Evolutionary conservation across 2,888 invertebrate species (phyloP).

Genomic region (Nomada flava): DNA sequence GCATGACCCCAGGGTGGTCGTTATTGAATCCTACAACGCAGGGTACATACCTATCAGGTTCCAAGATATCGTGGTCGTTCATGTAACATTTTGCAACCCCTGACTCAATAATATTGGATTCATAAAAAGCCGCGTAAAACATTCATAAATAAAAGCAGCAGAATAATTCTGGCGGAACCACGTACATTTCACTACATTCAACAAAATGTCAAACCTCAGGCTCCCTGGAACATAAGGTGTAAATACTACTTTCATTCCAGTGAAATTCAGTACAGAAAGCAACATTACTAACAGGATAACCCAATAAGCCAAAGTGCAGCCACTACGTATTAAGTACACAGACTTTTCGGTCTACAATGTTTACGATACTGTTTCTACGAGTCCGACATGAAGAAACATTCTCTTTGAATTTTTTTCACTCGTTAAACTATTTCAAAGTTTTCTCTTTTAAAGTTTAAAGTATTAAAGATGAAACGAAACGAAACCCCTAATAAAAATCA

Average conservation of each 20-base stretch:
- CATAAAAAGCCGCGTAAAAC: background rate
- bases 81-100: background rate
- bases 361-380: background rate
- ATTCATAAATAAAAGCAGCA: background rate
- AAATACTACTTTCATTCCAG: slow-evolving; percentile 5
- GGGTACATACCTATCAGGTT: slow-evolving; percentile 9
- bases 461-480: too few species aligned
- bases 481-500: too few species aligned
- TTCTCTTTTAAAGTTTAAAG: too few species aligned
- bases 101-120: background rate
- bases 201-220: background rate
- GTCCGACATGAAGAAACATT: too few species aligned
- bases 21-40: slow-evolving; percentile 6
- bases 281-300: slow-evolving; percentile 12
- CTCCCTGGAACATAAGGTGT: background rate
- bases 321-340: background rate
- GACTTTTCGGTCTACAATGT: background rate
- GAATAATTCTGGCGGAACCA: background rate
- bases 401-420: too few species aligned
- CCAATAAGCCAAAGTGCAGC: slow-evolving; percentile 14
- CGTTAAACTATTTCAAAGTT: too few species aligned
- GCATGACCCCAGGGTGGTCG: slow-evolving; percentile 6
- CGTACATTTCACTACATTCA: background rate
- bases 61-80: slow-evolving; percentile 3
- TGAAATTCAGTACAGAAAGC: slow-evolving; percentile 10